Evolutionary conservation across 2,797 vertebrate species (phyloP).

Genomic region (Chaunax sp.): DNA sequence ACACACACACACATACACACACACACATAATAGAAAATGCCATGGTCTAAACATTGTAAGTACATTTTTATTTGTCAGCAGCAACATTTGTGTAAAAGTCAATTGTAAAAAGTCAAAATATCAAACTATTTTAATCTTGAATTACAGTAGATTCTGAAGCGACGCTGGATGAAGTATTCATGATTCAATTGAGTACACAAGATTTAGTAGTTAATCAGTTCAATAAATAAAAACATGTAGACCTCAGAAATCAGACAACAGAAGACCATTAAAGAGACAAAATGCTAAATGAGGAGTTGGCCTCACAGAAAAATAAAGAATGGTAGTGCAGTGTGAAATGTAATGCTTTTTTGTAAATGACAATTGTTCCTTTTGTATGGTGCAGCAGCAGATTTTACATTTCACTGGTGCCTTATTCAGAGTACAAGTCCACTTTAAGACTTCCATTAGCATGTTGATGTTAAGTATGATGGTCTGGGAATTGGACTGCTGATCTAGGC

Average conservation of each 20-base stretch:
- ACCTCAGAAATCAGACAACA: too few relatives aligned
- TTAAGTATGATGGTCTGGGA: conserved; percentile 35
- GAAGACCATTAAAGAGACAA: too few relatives aligned
- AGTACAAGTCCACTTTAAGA: conserved; percentile 45
- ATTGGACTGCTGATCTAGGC: conserved; percentile 56
- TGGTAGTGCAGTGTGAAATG: too few relatives aligned
- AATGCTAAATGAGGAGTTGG: too few relatives aligned
- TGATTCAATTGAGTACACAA: background rate
- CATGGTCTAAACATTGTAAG: conserved; percentile 14
- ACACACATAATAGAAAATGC: conserved; percentile 16
- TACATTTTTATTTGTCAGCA: conserved; percentile 54
- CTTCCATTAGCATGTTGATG: conserved; percentile 38
- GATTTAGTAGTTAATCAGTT: background rate
- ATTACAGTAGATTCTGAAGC: too few relatives aligned
- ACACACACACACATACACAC: background rate
- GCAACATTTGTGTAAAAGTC: conserved; percentile 28
- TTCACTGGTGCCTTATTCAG: conserved; percentile 1
- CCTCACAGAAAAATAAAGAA: too few relatives aligned
- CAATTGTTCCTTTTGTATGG: background rate
- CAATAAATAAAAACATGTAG: conserved; percentile 1
- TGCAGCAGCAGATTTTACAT: conserved; percentile 9
- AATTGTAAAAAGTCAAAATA: background rate
- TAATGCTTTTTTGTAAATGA: too few relatives aligned
- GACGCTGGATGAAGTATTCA: too few relatives aligned
- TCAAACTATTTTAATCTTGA: too few relatives aligned